phyloP scores from a whole-genome alignment of 2,888 invertebrate genomes.

The Mythimna lalbum region DNA sequence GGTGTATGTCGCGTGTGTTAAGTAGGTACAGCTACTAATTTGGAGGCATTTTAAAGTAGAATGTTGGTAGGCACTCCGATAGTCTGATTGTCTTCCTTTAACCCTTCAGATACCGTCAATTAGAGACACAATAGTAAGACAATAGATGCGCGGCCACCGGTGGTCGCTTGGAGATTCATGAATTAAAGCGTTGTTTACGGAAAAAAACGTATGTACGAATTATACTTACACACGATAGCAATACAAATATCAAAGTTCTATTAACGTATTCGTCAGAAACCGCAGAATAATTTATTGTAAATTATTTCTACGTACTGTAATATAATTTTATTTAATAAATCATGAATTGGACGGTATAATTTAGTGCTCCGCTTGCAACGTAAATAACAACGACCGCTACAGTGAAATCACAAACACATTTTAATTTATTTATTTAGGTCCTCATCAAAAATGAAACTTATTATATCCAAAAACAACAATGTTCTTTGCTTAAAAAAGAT shows the following conservation, averaged over 20 bases:
- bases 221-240: not conserved
- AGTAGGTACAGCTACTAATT: not conserved
- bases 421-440: not conserved
- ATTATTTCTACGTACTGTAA: not conserved
- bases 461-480: no score
- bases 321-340: constrained; percentile 25
- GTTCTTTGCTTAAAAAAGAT: no score
- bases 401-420: not conserved
- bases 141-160: no score
- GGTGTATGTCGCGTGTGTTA: not conserved
- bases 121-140: no score
- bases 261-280: not conserved
- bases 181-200: not conserved
- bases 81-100: not conserved
- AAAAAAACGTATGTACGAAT: not conserved
- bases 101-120: no score
- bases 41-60: not conserved
- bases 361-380: constrained; percentile 1
- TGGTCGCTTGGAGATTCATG: no score
- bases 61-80: not conserved
- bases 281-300: constrained; percentile 2
- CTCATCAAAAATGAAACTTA: not conserved
- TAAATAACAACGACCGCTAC: constrained; percentile 19
- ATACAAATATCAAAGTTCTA: not conserved
- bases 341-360: not conserved